These are phyloP conservation scores for Sula dactylatra DNA, from an alignment of 2,113 vertebrate genomes.

Conservation along the genomic window DNA sequence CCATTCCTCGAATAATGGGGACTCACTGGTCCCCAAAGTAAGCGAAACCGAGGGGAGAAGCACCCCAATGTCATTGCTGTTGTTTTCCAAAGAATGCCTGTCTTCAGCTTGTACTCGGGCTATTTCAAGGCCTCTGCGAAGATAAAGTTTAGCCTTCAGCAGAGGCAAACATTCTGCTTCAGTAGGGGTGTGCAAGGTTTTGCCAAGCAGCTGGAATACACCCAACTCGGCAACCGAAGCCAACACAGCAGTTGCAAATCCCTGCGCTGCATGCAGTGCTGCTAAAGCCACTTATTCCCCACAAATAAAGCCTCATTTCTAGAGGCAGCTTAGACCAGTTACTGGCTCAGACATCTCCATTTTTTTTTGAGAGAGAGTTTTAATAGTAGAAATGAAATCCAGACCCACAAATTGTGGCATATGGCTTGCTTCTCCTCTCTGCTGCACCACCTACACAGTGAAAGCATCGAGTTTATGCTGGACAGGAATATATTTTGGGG, in stretches of 20 bases:
- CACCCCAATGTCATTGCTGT: constrained; percentile 1
- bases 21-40: constrained; percentile 6
- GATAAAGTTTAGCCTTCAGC: constrained; percentile 57
- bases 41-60: neutral
- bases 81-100: constrained; percentile 46
- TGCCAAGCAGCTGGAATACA: constrained; percentile 49
- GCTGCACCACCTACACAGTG: neutral
- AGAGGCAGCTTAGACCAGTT: neutral
- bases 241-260: neutral
- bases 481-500: neutral
- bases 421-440: neutral
- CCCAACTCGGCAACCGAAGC: constrained; percentile 22
- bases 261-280: neutral
- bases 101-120: neutral
- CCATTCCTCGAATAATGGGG: neutral
- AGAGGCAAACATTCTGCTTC: neutral
- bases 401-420: neutral
- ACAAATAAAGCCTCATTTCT: neutral
- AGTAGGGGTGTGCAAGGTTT: constrained; percentile 26
- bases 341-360: neutral
- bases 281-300: neutral
- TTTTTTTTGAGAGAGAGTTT: neutral
- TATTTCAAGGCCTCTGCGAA: neutral
- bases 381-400: neutral
- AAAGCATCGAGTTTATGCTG: neutral